Percentiles rank a stretch among this genome's conserved stretches.
Evolutionary conservation across 2,113 vertebrate species (phyloP).

Genomic region (Brevimyrus niger): DNA sequence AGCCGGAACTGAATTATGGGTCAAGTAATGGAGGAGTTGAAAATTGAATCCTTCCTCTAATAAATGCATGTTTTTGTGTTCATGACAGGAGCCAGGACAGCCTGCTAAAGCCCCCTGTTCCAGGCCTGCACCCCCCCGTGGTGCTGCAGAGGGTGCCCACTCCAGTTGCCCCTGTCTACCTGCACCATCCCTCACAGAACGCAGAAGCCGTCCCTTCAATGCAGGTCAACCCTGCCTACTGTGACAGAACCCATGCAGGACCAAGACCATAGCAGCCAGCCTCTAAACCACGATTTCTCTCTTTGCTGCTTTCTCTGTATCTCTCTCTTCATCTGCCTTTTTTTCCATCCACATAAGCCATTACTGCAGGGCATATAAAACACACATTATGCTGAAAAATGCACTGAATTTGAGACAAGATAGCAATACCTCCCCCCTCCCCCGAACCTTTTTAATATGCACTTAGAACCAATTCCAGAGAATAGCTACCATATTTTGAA

Average conservation of each 20-base stretch:
- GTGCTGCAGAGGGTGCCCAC: slow-evolving; percentile 61
- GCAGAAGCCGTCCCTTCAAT: slow-evolving; percentile 35
- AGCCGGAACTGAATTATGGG: not conserved
- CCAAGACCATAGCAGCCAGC: slow-evolving; percentile 47
- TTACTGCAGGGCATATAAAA: not conserved
- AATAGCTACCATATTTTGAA: not conserved
- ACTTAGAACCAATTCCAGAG: not conserved
- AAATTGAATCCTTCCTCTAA: not conserved
- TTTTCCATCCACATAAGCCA: not conserved
- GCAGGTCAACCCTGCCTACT: slow-evolving; percentile 39
- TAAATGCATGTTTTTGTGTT: not conserved
- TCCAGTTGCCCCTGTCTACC: slow-evolving; percentile 48
- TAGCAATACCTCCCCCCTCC: not conserved
- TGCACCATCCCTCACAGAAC: slow-evolving; percentile 42
- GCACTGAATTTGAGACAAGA: not conserved
- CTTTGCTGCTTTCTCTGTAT: not conserved
- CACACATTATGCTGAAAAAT: slow-evolving; percentile 2
- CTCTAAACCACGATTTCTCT: not conserved
- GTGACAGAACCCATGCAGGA: slow-evolving; percentile 46
- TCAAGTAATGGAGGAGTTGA: not conserved
- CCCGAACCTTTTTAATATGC: not conserved
- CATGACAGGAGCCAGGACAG: slow-evolving; percentile 60
- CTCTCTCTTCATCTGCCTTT: not conserved
- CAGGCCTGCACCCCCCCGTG: slow-evolving; percentile 55
- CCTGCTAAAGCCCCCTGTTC: slow-evolving; percentile 53